These are phyloP conservation scores for Melierax canorus DNA, from an alignment of 2,113 vertebrate species.

Conservation along the genomic window DNA sequence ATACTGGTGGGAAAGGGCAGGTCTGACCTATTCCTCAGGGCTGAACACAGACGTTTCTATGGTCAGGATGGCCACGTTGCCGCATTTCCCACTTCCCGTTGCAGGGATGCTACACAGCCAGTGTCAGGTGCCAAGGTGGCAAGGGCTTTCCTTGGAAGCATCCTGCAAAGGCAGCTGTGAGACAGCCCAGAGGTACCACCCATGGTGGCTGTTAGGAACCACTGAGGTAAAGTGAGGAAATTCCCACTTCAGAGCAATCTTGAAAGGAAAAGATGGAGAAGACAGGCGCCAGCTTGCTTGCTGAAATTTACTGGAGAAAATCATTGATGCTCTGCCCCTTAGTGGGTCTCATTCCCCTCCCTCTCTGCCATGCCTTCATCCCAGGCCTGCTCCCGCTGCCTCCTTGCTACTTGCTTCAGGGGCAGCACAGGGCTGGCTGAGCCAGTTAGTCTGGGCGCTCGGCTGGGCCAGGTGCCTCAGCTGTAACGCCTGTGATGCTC, in stretches of 20 bases:
- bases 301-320: background rate
- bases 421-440: background rate
- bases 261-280: background rate
- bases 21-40: background rate
- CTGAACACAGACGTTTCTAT: rapidly evolving
- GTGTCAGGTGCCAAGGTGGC: background rate
- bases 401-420: background rate
- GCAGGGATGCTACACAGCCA: background rate
- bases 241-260: background rate
- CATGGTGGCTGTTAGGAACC: background rate
- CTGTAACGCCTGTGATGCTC: rapidly evolving
- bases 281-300: background rate
- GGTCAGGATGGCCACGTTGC: background rate
- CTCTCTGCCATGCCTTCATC: background rate
- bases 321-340: background rate
- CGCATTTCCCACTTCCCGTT: background rate
- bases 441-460: background rate
- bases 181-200: background rate
- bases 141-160: background rate
- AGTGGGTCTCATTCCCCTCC: background rate
- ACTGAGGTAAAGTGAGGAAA: background rate
- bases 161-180: background rate
- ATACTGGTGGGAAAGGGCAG: background rate
- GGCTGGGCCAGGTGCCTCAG: background rate
- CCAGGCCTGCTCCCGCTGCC: background rate